These are phyloP conservation scores for Patella ulyssiponensis DNA, from an alignment of 2,888 invertebrate genomes.

Conservation along the genomic window DNA sequence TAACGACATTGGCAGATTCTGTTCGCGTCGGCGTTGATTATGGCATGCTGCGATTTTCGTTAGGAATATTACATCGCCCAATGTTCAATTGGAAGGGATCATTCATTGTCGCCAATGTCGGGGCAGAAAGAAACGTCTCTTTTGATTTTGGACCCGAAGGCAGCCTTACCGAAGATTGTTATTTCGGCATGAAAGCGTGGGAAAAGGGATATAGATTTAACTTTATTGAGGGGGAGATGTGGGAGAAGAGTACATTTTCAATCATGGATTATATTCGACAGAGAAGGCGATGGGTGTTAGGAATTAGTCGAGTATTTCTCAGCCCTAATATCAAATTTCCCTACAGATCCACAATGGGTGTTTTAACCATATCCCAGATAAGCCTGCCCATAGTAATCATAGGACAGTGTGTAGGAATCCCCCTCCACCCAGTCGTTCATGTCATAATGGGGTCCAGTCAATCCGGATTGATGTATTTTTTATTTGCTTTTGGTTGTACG, in stretches of 20 bases:
- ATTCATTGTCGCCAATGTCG: conserved; percentile 60
- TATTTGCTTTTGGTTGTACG: conserved; percentile 56
- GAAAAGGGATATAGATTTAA: conserved; percentile 60
- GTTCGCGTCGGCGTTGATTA: conserved; percentile 62
- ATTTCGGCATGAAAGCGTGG: conserved; percentile 59
- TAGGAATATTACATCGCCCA: conserved; percentile 54
- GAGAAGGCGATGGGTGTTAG: conserved; percentile 60
- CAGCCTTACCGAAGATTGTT: conserved; percentile 60
- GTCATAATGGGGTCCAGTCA: too few relatives aligned
- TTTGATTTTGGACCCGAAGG: conserved; percentile 61
- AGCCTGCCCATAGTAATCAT: too few relatives aligned
- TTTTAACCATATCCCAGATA: neutral
- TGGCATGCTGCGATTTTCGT: conserved; percentile 57
- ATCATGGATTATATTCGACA: conserved; percentile 57
- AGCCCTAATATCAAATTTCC: conserved; percentile 49
- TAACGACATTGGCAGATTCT: conserved; percentile 59
- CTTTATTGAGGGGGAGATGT: conserved; percentile 64
- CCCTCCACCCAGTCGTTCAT: too few relatives aligned
- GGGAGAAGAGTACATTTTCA: conserved; percentile 63
- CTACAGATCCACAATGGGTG: conserved; percentile 36
- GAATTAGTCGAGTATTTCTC: conserved; percentile 54
- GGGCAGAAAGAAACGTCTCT: conserved; percentile 53
- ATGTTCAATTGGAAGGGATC: conserved; percentile 65
- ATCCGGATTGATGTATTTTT: conserved; percentile 28
- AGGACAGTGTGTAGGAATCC: too few relatives aligned